Evolutionary conservation across 1,140 invertebrate species (phyloP), one percentile per base, ranked within the genome.

Genomic region (Cydia splendana): DNA sequence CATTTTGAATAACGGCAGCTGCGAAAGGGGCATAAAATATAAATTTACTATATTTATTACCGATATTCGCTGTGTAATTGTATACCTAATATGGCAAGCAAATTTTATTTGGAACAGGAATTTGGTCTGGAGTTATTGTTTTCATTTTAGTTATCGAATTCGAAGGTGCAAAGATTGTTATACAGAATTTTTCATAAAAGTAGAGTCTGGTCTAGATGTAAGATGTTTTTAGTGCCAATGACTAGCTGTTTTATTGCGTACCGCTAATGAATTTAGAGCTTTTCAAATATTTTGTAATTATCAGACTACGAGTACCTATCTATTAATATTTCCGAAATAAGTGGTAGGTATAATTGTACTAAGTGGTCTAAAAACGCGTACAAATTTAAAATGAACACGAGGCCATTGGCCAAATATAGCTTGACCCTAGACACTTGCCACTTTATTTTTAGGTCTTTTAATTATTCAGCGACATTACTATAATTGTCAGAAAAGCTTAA

Each of bases 381-480:
- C 7, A 67, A 34, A 30, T n/a, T 71, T 10, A 71, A 13, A 71
- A 38, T 0, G 15, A 71, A 42, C 30, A 42, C 57, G 57, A 71
- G 67, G 67, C 18, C 67, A 15, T 71, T 71, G 9, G 15, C 67
- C 34, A 71, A 38, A 38, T 42, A 38, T 71, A 71, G 67, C 67
- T 4, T 18, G 34, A 30, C 24, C 30, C 65, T 69, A 69, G 51
- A 53, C 67, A 71, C 9, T 69, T 34, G 10, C 34, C 67, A 42
- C 67, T 71, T 71, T 71, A 71, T 71, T 71, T 71, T 71, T 71
- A 71, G 67, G 38, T 42, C 30, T 71, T 71, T 71, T 71, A 71
- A 71, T 71, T 71, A 45, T 18, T 71, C 38, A 15, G 28, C 20
- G 24, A 45, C 67, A n/a, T 34, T 42, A 71, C 67, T 71, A 1